Base-by-base conservation (phyloP, 1,140 invertebrate genomes). In the Papilio machaon region DNA sequence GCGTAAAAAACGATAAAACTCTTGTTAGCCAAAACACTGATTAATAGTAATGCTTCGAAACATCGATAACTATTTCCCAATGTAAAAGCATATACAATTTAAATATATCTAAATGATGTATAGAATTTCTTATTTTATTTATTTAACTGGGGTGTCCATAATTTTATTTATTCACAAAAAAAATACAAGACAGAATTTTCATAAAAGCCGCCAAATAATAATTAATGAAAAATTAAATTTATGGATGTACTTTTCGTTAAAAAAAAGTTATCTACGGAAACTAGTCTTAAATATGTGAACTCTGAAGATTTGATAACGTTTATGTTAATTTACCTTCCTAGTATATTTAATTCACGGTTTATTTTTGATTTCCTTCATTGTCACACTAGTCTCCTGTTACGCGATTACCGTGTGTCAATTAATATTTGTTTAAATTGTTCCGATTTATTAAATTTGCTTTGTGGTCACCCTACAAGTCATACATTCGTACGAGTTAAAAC, bases 1-100 rank as follows among this genome's bases (percentile, higher is more conserved):
- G 64, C 64, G 64, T 70, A 70, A 70, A 64, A 70, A 70, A 38
- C 64, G 64, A 70, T 70, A 70, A 70, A 70, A 70, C 23, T 30
- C 19, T 13, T 70, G 30, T 35, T 35, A 38, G 64, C 64, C 23
- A 70, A 70, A 70, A 70, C 64, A 70, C 11, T 70, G 64, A 70
- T 70, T 70, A 70, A 70, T 70, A 15, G 23, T 35, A 70, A 70
- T 70, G 38, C 60, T 13, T 67, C 11, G 11, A 70, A 35, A 70
- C 30, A 35, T 35, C 30, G 30, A 70, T 70, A 70, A 70, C 10
- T 30, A 35, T 70, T 70, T 70, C 64, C 13, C 30, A 70, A 70
- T 70, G 64, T 70, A 70, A 70, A 70, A 70, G 64, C 30, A 70
- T 64, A 70, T 54, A 60, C 19, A 60, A 60, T 70, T 35, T 70